Evolutionary conservation across 2,113 vertebrate species (phyloP).

Genomic region (Mustela nigripes): DNA sequence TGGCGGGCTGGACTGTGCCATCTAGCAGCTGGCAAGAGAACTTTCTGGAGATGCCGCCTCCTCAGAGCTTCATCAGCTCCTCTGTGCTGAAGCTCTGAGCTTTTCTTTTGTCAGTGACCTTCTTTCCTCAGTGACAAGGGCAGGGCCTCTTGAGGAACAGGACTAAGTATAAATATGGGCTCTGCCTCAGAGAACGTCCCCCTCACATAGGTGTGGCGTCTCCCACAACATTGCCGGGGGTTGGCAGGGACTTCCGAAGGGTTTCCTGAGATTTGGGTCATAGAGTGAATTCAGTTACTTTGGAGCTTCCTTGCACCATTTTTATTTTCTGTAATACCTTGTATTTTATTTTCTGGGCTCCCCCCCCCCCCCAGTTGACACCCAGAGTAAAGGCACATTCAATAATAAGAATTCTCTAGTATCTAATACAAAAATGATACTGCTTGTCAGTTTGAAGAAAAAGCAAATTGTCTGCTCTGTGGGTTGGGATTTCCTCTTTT

Average conservation of each 20-base stretch:
- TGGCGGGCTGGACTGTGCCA: background rate
- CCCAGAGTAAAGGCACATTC: conserved; percentile 66
- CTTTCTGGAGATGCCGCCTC: background rate
- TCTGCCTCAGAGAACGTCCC: background rate
- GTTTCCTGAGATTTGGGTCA: background rate
- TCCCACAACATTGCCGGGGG: rapidly evolving
- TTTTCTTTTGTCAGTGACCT: background rate
- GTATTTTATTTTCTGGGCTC: conserved; percentile 59
- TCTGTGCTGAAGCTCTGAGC: background rate
- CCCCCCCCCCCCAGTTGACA: rapidly evolving
- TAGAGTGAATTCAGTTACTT: background rate
- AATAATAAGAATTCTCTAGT: conserved; percentile 65
- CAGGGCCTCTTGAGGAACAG: background rate
- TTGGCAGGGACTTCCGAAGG: too few species aligned
- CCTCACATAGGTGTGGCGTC: rapidly evolving
- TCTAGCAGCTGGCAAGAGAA: background rate
- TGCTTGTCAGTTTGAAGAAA: conserved; percentile 75
- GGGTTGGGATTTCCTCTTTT: conserved; percentile 72
- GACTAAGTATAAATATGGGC: background rate
- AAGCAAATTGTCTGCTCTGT: conserved; percentile 78
- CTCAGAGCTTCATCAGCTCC: background rate
- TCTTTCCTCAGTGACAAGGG: background rate
- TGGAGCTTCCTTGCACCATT: background rate
- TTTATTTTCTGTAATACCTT: conserved; percentile 69
- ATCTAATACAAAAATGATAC: conserved; percentile 71